phyloP scores from a whole-genome alignment of 1,140 invertebrate genomes.

The Lepidotrigona ventralis region DNA sequence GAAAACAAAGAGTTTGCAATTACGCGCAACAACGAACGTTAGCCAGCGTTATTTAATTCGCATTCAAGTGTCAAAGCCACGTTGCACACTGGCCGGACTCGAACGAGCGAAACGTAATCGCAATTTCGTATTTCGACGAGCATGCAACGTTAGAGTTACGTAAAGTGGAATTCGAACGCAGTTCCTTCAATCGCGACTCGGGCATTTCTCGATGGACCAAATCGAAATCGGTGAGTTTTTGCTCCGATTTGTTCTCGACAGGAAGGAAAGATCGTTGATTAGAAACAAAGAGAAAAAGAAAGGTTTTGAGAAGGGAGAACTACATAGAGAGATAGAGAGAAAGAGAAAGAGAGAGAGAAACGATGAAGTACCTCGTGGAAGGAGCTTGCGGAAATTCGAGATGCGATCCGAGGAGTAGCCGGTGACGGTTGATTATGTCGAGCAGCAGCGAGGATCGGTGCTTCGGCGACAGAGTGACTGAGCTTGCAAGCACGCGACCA shows the following conservation, averaged over 20 bases:
- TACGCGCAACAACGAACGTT: not conserved
- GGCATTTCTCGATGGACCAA: no score
- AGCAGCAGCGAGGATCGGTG: constrained; percentile 50
- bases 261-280: no score
- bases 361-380: not conserved
- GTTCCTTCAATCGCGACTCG: not conserved
- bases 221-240: no score
- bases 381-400: not conserved
- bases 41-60: no score
- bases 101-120: not conserved
- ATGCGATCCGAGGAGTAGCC: not conserved
- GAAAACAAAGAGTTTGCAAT: no score
- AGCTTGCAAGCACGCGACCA: constrained; percentile 75
- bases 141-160: not conserved
- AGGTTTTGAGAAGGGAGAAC: not conserved
- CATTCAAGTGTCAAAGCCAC: not conserved
- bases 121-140: not conserved
- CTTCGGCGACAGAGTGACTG: constrained; percentile 73
- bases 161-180: not conserved
- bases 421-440: not conserved
- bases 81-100: not conserved
- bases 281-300: not conserved
- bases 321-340: no score
- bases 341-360: not conserved
- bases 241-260: no score